These are phyloP conservation scores for Atta cephalotes DNA, from an alignment of 1,140 invertebrate species.

Conservation along the genomic window DNA sequence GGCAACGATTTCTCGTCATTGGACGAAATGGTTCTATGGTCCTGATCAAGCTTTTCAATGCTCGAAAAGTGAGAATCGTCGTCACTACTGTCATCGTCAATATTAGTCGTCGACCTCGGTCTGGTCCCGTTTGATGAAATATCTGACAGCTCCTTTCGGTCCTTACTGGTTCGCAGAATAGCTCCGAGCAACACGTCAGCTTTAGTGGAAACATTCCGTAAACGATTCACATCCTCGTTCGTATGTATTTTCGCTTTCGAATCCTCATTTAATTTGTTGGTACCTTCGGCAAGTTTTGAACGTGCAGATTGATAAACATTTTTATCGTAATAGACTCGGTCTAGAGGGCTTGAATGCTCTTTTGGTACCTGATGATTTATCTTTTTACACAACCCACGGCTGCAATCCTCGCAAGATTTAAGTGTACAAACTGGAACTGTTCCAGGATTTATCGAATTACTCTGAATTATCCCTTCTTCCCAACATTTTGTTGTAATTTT, in stretches of 20 bases:
- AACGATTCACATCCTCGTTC: slow-evolving; percentile 61
- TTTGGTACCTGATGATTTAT: slow-evolving; percentile 59
- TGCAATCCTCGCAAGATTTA: slow-evolving; percentile 65
- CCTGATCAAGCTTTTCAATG: slow-evolving; percentile 24
- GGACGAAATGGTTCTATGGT: slow-evolving; percentile 47
- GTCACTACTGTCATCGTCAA: slow-evolving; percentile 54
- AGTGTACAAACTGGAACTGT: slow-evolving; percentile 10
- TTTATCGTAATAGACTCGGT: slow-evolving; percentile 67
- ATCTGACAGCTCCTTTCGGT: slow-evolving; percentile 72
- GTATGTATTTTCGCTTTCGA: slow-evolving; percentile 15
- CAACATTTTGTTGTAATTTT: slow-evolving; percentile 25
- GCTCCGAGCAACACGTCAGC: slow-evolving; percentile 87
- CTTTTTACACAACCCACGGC: slow-evolving; percentile 59
- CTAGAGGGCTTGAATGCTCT: slow-evolving; percentile 50
- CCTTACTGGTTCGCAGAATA: slow-evolving; percentile 84
- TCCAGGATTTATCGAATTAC: slow-evolving; percentile 16
- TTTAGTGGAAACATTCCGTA: slow-evolving; percentile 82
- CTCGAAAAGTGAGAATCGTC: slow-evolving; percentile 40
- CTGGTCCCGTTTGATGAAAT: slow-evolving; percentile 73
- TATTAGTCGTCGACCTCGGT: slow-evolving; percentile 55
- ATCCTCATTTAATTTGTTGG: slow-evolving; percentile 17
- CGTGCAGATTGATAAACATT: slow-evolving; percentile 65
- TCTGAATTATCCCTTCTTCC: slow-evolving; percentile 19
- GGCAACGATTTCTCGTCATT: slow-evolving; percentile 81
- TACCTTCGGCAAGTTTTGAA: slow-evolving; percentile 51